Evolutionary conservation across 2,888 invertebrate species (phyloP), one percentile per base, ranked within the genome.

Genomic region (Caenorhabditis sp.): DNA sequence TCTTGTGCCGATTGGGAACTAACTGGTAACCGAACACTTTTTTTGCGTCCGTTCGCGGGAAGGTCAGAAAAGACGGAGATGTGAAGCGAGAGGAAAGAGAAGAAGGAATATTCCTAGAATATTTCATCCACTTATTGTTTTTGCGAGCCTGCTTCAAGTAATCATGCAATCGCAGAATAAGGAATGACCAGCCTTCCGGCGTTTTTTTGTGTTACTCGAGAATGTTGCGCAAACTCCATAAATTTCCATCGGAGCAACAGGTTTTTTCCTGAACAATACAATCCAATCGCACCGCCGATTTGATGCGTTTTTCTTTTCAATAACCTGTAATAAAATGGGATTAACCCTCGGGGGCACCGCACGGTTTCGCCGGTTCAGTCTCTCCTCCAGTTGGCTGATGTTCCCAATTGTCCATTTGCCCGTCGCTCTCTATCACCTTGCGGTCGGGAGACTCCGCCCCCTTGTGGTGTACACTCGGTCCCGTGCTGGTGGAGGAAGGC

Each of bases 101-200:
- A n/a, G n/a, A n/a, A n/a, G n/a, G n/a, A n/a, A n/a, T n/a, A n/a
- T n/a, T n/a, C 32, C 39, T 35, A 24, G 55, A 20, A 7, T 17
- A 24, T 37, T 39, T 7, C 22, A 6, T 26, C 8, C 24, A 53
- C 37, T 56, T 61, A 53, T 63, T 52, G 50, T 62, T 62, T 17
- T 27, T 39, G 26, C 22, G 26, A 50, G 9, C 32, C 7, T 5
- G 20, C 20, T 53, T 32, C 30, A 27, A 48, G 39, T 58, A 20
- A 32, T 68, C 68, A 68, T 68, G 68, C 68, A 41, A 68, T 70
- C 59, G 32, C 15, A 53, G 70, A 70, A 70, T 70, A 70, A 2
- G 35, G 59, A 70, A 70, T 70, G 70, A 70, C 52, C 35, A 59
- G 59, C 59, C 46, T 70, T 70, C 70, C 70, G 70, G 70, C 70